These are phyloP conservation scores for Fratercula arctica DNA, from an alignment of 2,797 vertebrate species.

Conservation along the genomic window DNA sequence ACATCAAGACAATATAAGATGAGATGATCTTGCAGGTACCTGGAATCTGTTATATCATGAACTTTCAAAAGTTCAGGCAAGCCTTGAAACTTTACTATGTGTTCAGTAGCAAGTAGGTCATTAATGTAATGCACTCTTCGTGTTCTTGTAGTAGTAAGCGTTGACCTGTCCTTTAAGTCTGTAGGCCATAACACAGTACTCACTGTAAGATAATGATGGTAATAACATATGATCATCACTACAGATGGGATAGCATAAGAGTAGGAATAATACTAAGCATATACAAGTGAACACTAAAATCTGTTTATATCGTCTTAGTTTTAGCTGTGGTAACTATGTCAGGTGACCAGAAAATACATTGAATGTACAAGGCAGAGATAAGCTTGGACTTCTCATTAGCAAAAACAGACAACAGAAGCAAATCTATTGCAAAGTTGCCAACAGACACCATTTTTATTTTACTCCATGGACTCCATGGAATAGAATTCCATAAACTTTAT, in stretches of 20 bases:
- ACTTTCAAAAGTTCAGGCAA: background rate
- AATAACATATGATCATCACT: background rate
- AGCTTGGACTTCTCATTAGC: background rate
- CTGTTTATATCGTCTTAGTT: background rate
- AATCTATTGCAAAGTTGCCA: background rate
- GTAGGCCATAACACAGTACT: background rate
- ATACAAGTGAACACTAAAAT: background rate
- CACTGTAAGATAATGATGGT: background rate
- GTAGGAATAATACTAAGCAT: background rate
- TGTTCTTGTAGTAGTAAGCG: background rate
- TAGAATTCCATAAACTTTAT: background rate
- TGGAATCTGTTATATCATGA: background rate
- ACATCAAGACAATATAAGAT: background rate
- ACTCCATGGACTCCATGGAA: background rate
- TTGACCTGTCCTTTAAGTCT: background rate
- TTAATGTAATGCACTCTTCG: background rate
- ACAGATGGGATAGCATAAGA: background rate
- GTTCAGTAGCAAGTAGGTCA: background rate
- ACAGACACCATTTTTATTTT: background rate
- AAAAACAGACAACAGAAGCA: background rate
- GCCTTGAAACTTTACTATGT: background rate
- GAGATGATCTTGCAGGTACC: background rate
- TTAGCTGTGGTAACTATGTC: background rate
- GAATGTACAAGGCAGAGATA: background rate
- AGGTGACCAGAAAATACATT: background rate